Evolutionary conservation across 2,888 invertebrate genomes (phyloP).

Genomic region (Cremastinae sp.): DNA sequence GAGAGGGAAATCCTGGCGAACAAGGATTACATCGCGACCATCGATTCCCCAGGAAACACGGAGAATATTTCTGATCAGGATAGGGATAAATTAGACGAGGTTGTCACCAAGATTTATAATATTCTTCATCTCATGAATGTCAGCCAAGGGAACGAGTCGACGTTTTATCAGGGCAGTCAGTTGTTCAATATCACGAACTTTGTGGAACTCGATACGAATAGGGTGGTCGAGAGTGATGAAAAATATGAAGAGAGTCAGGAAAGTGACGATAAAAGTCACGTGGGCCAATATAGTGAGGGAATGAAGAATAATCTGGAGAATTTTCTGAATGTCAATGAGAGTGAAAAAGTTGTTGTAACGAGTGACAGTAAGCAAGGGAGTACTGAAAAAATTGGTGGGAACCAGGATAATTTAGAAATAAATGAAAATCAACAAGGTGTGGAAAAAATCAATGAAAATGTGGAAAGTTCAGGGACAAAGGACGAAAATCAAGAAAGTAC

Average conservation of each 20-base stretch:
- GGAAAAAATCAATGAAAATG: neutral
- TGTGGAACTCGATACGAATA: no score
- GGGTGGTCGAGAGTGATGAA: no score
- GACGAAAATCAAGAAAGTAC: neutral
- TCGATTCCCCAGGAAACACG: slow-evolving; percentile 51
- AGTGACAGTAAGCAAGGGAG: neutral
- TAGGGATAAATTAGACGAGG: slow-evolving; percentile 57
- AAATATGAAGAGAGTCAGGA: no score
- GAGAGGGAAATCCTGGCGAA: slow-evolving; percentile 23
- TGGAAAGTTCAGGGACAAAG: neutral
- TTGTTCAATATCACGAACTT: slow-evolving; percentile 58
- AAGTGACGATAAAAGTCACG: neutral
- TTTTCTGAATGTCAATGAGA: no score
- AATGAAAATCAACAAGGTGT: neutral
- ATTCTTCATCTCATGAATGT: slow-evolving; percentile 67
- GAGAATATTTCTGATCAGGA: slow-evolving; percentile 54
- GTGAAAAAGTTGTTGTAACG: neutral
- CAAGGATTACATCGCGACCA: slow-evolving; percentile 61
- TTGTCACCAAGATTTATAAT: slow-evolving; percentile 69
- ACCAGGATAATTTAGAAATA: neutral
- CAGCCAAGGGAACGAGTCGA: slow-evolving; percentile 30
- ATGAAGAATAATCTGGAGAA: no score
- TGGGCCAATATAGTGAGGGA: no score
- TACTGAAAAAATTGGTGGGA: neutral
- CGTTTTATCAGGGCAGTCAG: slow-evolving; percentile 36